phyloP scores from a whole-genome alignment of 2,113 vertebrate species.

The Bos indicus region DNA sequence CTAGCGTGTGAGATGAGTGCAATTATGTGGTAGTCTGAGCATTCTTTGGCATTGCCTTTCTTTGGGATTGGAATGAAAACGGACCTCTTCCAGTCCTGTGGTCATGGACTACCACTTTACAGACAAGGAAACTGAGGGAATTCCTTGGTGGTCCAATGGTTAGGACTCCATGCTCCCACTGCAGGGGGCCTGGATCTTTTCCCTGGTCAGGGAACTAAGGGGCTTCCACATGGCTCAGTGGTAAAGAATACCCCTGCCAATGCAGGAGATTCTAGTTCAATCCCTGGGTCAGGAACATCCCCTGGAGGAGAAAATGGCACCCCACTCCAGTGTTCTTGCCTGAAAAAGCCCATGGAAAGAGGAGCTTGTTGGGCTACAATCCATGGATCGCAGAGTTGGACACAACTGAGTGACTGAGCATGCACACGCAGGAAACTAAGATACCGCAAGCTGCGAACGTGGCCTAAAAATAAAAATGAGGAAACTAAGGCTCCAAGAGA shows the following conservation, averaged over 20 bases:
- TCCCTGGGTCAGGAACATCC: not conserved
- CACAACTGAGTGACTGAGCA: not conserved
- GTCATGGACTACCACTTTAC: not conserved
- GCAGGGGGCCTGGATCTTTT: not conserved
- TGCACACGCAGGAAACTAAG: not conserved
- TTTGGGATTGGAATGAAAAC: too few relatives aligned
- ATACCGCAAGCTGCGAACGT: fast-evolving
- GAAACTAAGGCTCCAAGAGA: not conserved
- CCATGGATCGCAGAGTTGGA: fast-evolving
- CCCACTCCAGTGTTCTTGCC: not conserved
- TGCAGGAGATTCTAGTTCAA: not conserved
- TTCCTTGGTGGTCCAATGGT: not conserved
- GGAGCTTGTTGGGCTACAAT: not conserved
- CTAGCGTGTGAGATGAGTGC: too few relatives aligned
- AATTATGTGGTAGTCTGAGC: too few relatives aligned
- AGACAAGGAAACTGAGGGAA: not conserved
- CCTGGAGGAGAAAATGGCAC: not conserved
- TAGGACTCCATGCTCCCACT: not conserved
- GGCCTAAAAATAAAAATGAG: not conserved
- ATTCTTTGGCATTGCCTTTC: too few relatives aligned
- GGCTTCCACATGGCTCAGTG: not conserved
- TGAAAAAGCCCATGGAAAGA: not conserved
- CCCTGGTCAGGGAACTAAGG: not conserved
- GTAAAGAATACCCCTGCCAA: not conserved
- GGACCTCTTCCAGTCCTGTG: too few relatives aligned